Base-by-base conservation (phyloP, 2,113 vertebrate genomes). In the Bagarius yarrelli region DNA sequence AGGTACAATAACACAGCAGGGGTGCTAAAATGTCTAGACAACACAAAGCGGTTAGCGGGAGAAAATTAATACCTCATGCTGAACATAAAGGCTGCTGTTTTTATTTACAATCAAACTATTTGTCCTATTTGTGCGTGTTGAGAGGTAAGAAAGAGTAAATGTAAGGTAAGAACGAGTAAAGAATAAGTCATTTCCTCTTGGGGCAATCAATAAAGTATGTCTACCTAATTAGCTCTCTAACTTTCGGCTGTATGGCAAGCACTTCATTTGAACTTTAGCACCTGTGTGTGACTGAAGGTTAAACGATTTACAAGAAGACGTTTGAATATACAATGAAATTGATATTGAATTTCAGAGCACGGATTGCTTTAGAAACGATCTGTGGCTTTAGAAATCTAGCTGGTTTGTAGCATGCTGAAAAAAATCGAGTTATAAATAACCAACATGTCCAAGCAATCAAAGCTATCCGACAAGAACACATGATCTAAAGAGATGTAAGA, bases 261-360 rank as follows among this genome's bases (percentile, higher is more conserved):
- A 76, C 60, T 80, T 80, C 21, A 30, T 78, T 64, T 78, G 47
- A 23, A 66, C 32, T 73, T 32, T 19, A 73, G 27, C 55, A 55
- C 27, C 70, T 34, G 27, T 32, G 25, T 32, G 25, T 4, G 50
- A 27, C 8, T 72, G 19, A 53, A 32, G 4, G 16, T 19, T 32
- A 50, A 53, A 72, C 30, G 27, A 53, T 72, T 53, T 72, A 53
- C 16, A 53, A 0, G 25, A 53, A 57, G 36, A 19, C 21, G 0
- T 63, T 60, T 34, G 64, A 40, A 89, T 90, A 47, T 86, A 83
- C 85, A 91, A 87, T 78, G 74, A 78, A 69, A 80, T 83, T 23
- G 2, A 21, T 44, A 69, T 30, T 60, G 79, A 59, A 79, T 56
- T 73, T 53, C 50, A 50, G 30, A 80, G 73, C 85, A 90, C 88